Evolutionary conservation across 2,113 vertebrate species (phyloP).

Genomic region (Odontesthes bonariensis): DNA sequence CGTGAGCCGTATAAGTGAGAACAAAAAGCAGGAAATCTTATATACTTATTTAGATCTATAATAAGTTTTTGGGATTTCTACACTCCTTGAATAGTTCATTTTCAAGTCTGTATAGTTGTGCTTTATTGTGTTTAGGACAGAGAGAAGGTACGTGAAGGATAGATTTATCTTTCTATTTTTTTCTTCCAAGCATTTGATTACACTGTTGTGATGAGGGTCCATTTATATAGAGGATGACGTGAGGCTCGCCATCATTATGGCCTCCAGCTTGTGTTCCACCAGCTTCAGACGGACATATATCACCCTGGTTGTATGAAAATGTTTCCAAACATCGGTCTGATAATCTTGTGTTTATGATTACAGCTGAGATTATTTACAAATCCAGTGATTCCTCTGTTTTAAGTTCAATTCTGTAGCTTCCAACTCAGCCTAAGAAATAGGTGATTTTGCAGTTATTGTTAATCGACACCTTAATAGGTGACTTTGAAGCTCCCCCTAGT

Average conservation of each 20-base stretch:
- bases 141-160: neutral
- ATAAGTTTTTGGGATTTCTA: no score
- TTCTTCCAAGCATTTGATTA: slow-evolving; percentile 27
- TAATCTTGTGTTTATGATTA: slow-evolving; percentile 44
- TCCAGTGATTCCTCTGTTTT: slow-evolving; percentile 18
- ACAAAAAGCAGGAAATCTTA: no score
- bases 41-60: no score
- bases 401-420: neutral
- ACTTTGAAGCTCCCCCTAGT: slow-evolving; percentile 54
- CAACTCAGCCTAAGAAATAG: neutral
- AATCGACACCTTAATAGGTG: neutral
- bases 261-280: slow-evolving; percentile 27
- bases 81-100: no score
- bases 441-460: neutral
- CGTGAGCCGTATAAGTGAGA: no score
- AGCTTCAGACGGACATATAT: slow-evolving; percentile 1
- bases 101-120: no score
- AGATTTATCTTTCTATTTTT: neutral
- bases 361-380: slow-evolving; percentile 35
- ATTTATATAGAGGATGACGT: slow-evolving; percentile 52
- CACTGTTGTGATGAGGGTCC: slow-evolving; percentile 54
- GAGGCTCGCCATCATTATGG: slow-evolving; percentile 23
- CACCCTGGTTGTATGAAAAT: slow-evolving; percentile 2
- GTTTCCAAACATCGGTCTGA: slow-evolving; percentile 13
- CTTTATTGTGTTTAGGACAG: neutral